Evolutionary conservation across 2,113 vertebrate species (phyloP).

Genomic region (Corvus moneduloides): DNA sequence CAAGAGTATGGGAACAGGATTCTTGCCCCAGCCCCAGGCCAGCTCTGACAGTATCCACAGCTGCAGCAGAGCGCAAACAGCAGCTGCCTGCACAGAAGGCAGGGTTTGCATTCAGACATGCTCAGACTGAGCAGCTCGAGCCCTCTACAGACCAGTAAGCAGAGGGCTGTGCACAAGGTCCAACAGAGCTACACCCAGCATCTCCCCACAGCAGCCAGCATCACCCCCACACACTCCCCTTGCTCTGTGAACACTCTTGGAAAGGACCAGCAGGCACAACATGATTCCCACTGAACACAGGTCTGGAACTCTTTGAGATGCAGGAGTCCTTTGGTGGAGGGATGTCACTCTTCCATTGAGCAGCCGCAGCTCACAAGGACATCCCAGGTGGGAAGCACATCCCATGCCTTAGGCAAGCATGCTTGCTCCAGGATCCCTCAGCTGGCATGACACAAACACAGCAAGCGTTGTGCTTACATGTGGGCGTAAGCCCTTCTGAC

Average conservation of each 20-base stretch:
- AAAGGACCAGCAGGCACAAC: not conserved
- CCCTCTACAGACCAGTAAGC: too few relatives aligned
- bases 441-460: accelerated
- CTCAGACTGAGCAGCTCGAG: not conserved
- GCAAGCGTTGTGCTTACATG: not conserved
- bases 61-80: not conserved
- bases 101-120: accelerated
- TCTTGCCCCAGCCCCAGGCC: not conserved
- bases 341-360: accelerated
- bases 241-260: accelerated
- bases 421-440: not conserved
- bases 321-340: not conserved
- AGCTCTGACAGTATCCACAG: accelerated
- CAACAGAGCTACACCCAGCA: accelerated
- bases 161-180: not conserved
- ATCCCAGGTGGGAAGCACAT: too few relatives aligned
- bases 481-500: not conserved
- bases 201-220: not conserved
- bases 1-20: accelerated
- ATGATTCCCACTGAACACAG: too few relatives aligned
- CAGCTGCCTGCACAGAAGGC: too few relatives aligned
- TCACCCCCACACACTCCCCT: accelerated
- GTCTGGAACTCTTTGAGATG: too few relatives aligned
- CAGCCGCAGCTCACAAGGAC: not conserved
- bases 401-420: accelerated